These are phyloP conservation scores for Eubasilissa splendida DNA, from an alignment of 2,888 invertebrate genomes.

Conservation along the genomic window DNA sequence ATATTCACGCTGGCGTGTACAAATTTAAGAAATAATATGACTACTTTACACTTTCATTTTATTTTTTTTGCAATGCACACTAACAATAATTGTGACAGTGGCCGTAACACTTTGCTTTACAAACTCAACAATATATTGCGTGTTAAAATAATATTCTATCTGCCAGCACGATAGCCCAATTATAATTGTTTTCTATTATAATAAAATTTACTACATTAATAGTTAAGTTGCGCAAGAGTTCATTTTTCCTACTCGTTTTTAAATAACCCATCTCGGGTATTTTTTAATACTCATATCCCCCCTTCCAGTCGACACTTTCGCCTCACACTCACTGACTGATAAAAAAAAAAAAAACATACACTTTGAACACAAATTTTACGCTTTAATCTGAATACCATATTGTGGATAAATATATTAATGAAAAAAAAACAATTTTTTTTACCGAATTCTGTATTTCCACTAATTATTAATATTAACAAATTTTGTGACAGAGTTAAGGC, in stretches of 20 bases:
- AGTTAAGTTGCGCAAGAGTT: conserved; percentile 3
- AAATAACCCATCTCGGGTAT: no score
- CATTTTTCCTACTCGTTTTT: background rate
- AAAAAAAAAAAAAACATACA: background rate
- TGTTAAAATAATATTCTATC: conserved; percentile 4
- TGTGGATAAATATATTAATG: background rate
- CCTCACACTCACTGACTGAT: background rate
- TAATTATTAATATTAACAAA: no score
- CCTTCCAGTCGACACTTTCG: conserved; percentile 3
- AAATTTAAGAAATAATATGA: no score
- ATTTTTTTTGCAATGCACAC: no score
- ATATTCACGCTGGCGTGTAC: no score
- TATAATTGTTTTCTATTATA: conserved; percentile 20
- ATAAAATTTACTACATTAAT: conserved; percentile 6
- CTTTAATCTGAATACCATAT: conserved; percentile 2
- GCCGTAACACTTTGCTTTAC: conserved; percentile 2
- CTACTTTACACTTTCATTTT: no score
- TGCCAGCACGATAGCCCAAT: background rate
- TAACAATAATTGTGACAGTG: background rate
- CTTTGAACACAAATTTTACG: background rate
- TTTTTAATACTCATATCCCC: background rate
- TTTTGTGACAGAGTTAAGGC: no score
- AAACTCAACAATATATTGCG: conserved; percentile 4
- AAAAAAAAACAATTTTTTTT: no score
- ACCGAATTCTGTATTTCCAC: no score